These are phyloP conservation scores for Hetaerina americana DNA, from an alignment of 1,140 invertebrate genomes.

Conservation along the genomic window DNA sequence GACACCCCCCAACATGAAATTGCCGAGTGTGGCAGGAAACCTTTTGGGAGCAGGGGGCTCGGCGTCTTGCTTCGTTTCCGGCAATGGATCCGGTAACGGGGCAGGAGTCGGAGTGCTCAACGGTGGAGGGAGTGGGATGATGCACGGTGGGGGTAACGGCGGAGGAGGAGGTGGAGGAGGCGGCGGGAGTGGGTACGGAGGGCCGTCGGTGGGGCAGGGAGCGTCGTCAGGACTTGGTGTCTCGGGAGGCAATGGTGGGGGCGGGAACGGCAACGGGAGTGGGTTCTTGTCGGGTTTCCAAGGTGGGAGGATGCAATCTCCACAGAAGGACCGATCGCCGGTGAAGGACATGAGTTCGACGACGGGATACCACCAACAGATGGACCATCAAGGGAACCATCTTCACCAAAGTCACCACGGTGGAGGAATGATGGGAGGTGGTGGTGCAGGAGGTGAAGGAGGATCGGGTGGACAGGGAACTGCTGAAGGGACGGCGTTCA, in stretches of 20 bases:
- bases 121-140: constrained; percentile 17
- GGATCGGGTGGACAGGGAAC: constrained; percentile 31
- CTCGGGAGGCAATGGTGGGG: not conserved
- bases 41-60: constrained; percentile 37
- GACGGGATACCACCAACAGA: not conserved
- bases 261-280: not conserved
- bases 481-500: constrained; percentile 49
- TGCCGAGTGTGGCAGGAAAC: constrained; percentile 53
- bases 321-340: not conserved
- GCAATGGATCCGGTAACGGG: not conserved
- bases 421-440: constrained; percentile 9
- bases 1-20: constrained; percentile 82
- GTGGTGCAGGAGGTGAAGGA: constrained; percentile 24
- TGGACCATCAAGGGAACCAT: not conserved
- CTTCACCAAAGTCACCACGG: not conserved
- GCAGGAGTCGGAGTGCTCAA: constrained; percentile 22
- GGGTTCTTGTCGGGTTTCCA: not conserved
- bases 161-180: constrained; percentile 29
- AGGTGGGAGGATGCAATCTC: not conserved
- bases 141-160: constrained; percentile 27
- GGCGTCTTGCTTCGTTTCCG: constrained; percentile 30
- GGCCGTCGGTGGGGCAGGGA: constrained; percentile 16
- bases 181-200: constrained; percentile 30
- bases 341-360: not conserved
- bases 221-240: not conserved